Conservation (phyloP, 2,113 vertebrate species). For the Mystacornis crossleyi region DNA sequence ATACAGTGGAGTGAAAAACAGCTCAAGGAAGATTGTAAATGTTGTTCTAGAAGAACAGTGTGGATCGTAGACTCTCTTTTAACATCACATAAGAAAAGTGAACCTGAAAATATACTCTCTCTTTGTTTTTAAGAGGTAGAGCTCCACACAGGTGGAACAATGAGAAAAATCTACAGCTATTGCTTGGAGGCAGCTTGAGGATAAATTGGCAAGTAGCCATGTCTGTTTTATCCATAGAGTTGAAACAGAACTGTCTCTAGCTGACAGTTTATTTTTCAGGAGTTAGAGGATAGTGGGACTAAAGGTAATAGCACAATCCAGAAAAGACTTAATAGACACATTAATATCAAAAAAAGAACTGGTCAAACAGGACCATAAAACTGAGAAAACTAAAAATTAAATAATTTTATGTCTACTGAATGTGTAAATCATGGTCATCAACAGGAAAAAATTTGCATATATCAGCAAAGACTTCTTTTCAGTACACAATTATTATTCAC, state of each 20-base stretch:
- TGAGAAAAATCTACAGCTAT: background rate
- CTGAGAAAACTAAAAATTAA: background rate
- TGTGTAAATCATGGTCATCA: background rate
- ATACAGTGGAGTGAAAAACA: background rate
- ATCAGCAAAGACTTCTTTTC: background rate
- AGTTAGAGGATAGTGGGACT: background rate
- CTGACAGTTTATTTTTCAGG: background rate
- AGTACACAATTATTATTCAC: background rate
- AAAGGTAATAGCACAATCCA: background rate
- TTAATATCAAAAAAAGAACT: background rate
- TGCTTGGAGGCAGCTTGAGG: background rate
- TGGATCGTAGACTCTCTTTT: background rate
- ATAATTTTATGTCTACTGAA: background rate
- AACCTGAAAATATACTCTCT: background rate
- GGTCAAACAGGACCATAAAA: background rate
- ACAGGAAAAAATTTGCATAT: background rate
- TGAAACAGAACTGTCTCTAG: background rate
- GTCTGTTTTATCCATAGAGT: background rate
- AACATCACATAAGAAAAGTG: fast-evolving
- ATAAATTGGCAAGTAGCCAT: background rate
- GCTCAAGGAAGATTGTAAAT: background rate
- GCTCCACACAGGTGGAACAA: background rate
- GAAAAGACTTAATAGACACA: background rate
- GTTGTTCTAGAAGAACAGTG: background rate
- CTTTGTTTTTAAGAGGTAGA: background rate